Evolutionary conservation across 2,888 invertebrate species (phyloP), one percentile per base, ranked within the genome.

Genomic region (Thalpophila matura): DNA sequence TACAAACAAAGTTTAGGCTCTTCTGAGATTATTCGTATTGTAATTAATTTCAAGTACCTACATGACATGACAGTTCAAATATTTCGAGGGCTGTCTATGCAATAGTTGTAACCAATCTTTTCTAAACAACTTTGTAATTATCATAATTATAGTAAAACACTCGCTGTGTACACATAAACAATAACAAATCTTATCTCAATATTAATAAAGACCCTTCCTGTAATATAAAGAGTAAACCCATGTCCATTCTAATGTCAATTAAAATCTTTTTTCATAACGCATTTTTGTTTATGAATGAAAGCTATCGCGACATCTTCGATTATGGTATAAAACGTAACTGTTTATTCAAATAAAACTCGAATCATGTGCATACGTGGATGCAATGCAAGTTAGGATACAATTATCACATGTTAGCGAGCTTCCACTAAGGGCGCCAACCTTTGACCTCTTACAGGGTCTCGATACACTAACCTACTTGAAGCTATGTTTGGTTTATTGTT

Each of bases 351-450:
- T 55, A 69, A 66, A 65, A 47, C 47, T 79, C 76, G 83, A 90
- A 91, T 92, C 89, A 90, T 89, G 82, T 82, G 80, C 83, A 84
- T 88, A 88, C 89, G 87, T 84, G 74, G 70, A 69, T 74, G 55
- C 75, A 62, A 56, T 83, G 83, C 82, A 85, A 86, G 85, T 92
- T 91, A 91, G 90, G 87, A 87, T 60, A 65, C 81, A 88, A 89
- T 93, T 94, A 94, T 81, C 90, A 86, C 81, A 82, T 79, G 83
- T 92, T 93, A 92, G 89, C 85, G 70, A 66, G 72, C 76, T 71
- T 67, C 67, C 64, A 79, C 67, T 78, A 80, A 87, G 87, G 89
- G 85, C 85, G 84, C 82, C 80, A 79, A 90, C 89, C 89, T 91
- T 84, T 90, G 88, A 86, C 91, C 91, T 80, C 83, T 68, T 79